Percentiles rank a stretch among this genome's conserved stretches.
Conservation (phyloP, 1,140 invertebrate species). For the Penaeus japonicus region DNA sequence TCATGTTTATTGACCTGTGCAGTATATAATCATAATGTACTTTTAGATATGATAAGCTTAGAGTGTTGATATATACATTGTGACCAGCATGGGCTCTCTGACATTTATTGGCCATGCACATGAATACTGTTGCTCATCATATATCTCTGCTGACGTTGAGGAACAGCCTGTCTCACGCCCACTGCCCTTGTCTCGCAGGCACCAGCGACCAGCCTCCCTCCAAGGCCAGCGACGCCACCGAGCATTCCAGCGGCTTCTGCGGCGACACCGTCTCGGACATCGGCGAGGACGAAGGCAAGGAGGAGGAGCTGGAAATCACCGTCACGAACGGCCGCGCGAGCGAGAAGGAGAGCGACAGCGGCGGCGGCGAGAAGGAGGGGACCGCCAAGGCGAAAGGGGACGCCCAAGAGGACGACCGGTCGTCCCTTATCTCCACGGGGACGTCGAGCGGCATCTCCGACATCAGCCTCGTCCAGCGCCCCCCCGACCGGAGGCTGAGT, state of each 20-base stretch:
- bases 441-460: slow-evolving; percentile 40
- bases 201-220: slow-evolving; percentile 35
- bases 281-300: slow-evolving; percentile 25
- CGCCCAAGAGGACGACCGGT: slow-evolving; percentile 36
- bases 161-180: no score
- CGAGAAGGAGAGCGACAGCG: neutral
- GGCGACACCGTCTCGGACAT: slow-evolving; percentile 37
- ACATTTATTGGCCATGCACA: no score
- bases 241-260: slow-evolving; percentile 39
- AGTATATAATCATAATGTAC: no score
- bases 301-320: neutral
- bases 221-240: slow-evolving; percentile 35
- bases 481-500: no score
- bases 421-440: slow-evolving; percentile 32
- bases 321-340: neutral
- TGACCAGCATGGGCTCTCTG: no score
- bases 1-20: no score
- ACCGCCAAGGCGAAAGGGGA: neutral
- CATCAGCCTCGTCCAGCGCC: neutral
- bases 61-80: no score
- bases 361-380: neutral
- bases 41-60: no score
- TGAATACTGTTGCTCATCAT: no score
- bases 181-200: neutral
- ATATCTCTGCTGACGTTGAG: no score